phyloP scores from a whole-genome alignment of 1,140 invertebrate genomes.

The Listronotus oregonensis region DNA sequence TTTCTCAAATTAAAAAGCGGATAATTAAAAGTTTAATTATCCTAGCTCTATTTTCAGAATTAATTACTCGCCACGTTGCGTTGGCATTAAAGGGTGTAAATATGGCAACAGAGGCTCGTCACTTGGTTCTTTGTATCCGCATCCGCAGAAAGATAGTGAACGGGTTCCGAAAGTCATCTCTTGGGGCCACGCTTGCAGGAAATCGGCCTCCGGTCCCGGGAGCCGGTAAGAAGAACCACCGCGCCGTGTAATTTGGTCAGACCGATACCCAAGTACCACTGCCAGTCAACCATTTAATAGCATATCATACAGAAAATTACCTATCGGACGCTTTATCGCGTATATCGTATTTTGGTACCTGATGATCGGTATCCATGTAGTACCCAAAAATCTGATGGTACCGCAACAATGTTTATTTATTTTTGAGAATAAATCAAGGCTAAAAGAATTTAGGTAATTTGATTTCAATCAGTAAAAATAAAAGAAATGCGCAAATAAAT shows the following conservation, averaged over 20 bases:
- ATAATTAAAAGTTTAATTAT: no score
- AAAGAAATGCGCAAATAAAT: no score
- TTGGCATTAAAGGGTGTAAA: no score
- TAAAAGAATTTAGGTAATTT: no score
- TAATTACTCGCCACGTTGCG: no score
- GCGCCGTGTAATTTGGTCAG: constrained; percentile 22
- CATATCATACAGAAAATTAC: constrained; percentile 23
- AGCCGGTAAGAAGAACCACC: constrained; percentile 14
- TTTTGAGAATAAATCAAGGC: no score
- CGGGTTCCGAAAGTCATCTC: constrained; percentile 12
- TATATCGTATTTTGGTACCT: constrained; percentile 4
- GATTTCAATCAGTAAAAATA: no score
- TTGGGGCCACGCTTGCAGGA: constrained; percentile 25
- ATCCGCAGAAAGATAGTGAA: constrained; percentile 25
- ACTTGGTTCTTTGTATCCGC: constrained; percentile 10
- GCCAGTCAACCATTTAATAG: constrained; percentile 18
- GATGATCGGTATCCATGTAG: constrained; percentile 4
- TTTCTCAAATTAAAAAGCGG: no score
- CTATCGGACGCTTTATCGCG: constrained; percentile 16
- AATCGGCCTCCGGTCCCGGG: constrained; percentile 27
- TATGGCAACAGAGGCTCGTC: constrained; percentile 2
- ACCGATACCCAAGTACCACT: constrained; percentile 29
- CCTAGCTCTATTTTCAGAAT: no score
- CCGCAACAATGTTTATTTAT: not conserved
- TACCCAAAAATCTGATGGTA: constrained; percentile 1